Base-by-base conservation (phyloP, 2,888 invertebrate genomes). In the Microplitis deprimator region DNA sequence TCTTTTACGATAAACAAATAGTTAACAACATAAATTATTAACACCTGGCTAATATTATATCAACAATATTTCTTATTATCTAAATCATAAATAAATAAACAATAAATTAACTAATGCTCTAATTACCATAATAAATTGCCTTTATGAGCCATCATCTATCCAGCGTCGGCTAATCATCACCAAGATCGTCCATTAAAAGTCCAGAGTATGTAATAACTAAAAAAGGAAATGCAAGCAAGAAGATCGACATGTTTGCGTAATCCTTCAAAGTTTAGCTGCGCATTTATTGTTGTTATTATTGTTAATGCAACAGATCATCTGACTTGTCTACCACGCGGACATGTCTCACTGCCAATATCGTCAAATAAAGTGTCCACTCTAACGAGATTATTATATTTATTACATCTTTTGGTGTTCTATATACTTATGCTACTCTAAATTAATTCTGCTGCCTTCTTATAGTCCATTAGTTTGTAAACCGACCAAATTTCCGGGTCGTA, bases 331-430 rank as follows among this genome's bases (percentile, higher is more conserved):
- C 7, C 38, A 38, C 38, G 38, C 38, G 68, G 16, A 13, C 20
- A 59, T 68, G 61, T 68, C 67, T 68, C 20, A 61, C 68, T 75
- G 74, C 74, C 74, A 75, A 75, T 75, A 68, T 75, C 61, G 60
- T 68, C 61, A 75, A 68, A 38, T 16, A 39, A 29, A n/a, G n/a
- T 38, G 1, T 20, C 16, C 39, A 61, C 7, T 10, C 10, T 38
- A 69, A 29, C n/a, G 29, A 62, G 17, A 40, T 20, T 20, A 10
- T 20, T 17, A 64, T 20, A 13, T 39, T 64, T 38, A 29, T 29
- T 29, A 29, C 0, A 29, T 4, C 29, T 29, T 29, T 20, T 20
- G 20, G 1, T 20, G 20, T 20, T 20, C 1, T 20, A 20, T 20
- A 20, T 20, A 20, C 20, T 20, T 20, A 2, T 4, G 29, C 29